Percentiles rank a stretch among this genome's conserved stretches.
These are phyloP conservation scores for Pterocles gutturalis DNA, from an alignment of 2,113 vertebrate species.

Conservation along the genomic window DNA sequence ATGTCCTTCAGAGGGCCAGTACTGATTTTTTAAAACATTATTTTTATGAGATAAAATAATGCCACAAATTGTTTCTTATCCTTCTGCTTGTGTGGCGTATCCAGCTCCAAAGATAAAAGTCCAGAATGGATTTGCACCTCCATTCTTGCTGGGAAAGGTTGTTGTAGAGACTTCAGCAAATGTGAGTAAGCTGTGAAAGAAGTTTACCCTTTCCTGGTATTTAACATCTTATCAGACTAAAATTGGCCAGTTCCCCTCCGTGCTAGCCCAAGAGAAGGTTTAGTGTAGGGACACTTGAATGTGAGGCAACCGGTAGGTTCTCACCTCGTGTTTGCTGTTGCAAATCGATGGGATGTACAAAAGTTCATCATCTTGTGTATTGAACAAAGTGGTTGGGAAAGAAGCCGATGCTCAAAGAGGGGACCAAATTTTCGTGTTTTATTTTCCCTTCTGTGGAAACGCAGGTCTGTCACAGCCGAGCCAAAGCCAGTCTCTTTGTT, in stretches of 20 bases:
- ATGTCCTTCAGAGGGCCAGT: background rate
- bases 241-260: fast-evolving
- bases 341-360: too few relatives aligned
- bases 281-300: background rate
- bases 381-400: background rate
- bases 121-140: background rate
- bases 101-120: background rate
- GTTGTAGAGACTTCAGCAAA: background rate
- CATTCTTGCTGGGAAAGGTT: background rate
- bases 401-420: background rate
- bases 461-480: background rate
- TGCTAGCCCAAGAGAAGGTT: background rate
- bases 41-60: background rate
- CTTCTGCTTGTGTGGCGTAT: background rate
- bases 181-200: background rate
- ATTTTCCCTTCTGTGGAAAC: background rate
- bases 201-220: background rate
- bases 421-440: background rate
- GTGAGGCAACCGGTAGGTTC: background rate
- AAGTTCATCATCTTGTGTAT: too few relatives aligned
- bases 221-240: background rate
- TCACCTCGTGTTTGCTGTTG: fast-evolving
- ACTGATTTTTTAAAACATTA: background rate
- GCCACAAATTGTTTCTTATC: fast-evolving
- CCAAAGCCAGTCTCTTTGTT: background rate